phyloP scores from a whole-genome alignment of 2,797 vertebrate genomes.

The Sebastolobus altivelis region DNA sequence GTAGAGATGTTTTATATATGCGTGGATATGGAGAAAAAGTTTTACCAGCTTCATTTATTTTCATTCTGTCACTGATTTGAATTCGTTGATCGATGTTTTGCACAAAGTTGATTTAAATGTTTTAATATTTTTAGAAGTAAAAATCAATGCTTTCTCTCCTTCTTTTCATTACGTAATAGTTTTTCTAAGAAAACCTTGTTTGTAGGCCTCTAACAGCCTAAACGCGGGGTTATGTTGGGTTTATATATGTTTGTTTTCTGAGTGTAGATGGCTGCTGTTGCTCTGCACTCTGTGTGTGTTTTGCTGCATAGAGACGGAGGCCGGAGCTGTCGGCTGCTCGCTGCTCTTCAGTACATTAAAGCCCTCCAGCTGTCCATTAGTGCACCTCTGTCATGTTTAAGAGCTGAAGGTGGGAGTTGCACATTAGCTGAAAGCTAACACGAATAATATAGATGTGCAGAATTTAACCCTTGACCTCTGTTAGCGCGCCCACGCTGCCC shows the following conservation, averaged over 20 bases:
- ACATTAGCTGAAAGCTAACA: slow-evolving; percentile 73
- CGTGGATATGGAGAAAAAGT: too few species aligned
- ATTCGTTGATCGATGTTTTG: background rate
- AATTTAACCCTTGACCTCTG: slow-evolving; percentile 68
- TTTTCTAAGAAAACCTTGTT: background rate
- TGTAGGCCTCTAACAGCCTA: accelerated
- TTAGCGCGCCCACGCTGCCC: slow-evolving; percentile 46
- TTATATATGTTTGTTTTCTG: background rate
- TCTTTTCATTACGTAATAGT: background rate
- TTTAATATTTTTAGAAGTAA: background rate
- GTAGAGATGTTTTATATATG: too few species aligned
- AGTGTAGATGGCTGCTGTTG: background rate
- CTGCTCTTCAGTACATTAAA: slow-evolving; percentile 64
- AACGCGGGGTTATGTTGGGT: background rate
- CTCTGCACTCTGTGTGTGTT: background rate
- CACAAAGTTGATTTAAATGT: background rate
- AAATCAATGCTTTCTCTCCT: background rate
- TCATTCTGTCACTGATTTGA: background rate
- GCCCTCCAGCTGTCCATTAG: slow-evolving; percentile 75
- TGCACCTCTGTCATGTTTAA: slow-evolving; percentile 61
- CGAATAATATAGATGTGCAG: slow-evolving; percentile 62
- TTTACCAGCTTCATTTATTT: background rate
- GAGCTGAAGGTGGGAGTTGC: slow-evolving; percentile 67
- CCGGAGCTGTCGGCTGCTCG: slow-evolving; percentile 25
- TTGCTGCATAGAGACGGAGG: slow-evolving; percentile 12